Conservation (phyloP, 2,888 invertebrate species). For the Pristionchus entomophagus region DNA sequence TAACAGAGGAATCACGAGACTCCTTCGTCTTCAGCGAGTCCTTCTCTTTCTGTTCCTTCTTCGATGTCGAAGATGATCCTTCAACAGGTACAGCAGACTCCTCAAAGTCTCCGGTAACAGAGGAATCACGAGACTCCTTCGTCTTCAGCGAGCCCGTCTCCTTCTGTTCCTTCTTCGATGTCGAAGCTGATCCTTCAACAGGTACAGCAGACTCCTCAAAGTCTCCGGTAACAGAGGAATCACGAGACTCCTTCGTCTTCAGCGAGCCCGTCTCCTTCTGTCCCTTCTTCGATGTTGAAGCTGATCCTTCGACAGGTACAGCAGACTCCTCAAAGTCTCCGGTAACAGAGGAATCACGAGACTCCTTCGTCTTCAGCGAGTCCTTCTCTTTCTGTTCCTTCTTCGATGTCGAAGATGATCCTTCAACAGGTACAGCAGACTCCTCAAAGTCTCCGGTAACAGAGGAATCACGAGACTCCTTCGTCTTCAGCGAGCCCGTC, state of each 20-base stretch:
- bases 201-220: neutral
- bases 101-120: neutral
- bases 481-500: neutral
- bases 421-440: neutral
- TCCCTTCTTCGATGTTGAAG: neutral
- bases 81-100: neutral
- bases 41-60: neutral
- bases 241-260: neutral
- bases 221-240: neutral
- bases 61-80: neutral
- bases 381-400: neutral
- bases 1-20: neutral
- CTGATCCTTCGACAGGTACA: constrained; percentile 1
- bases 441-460: neutral
- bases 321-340: neutral
- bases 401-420: neutral
- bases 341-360: neutral
- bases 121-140: neutral
- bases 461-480: neutral
- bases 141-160: neutral
- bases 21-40: neutral
- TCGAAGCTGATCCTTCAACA: neutral
- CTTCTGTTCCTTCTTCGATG: neutral
- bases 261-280: neutral
- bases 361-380: neutral